Evolutionary conservation across 2,797 vertebrate genomes (phyloP).

Genomic region (Podarcis lilfordi): DNA sequence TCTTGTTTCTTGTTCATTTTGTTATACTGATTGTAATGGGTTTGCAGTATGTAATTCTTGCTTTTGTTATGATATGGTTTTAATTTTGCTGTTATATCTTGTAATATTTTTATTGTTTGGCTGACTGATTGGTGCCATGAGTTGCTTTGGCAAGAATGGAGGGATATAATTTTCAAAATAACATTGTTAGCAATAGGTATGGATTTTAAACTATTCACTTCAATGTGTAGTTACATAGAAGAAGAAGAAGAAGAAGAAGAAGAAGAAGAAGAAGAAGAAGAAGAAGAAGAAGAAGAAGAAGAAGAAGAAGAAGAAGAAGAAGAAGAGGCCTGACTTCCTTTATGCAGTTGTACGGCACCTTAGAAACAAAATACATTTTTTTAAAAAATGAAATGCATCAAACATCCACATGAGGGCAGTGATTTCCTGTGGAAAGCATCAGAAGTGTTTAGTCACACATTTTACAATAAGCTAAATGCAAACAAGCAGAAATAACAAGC

Average conservation of each 20-base stretch:
- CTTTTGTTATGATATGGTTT: not conserved
- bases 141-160: not conserved
- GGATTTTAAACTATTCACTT: rapidly evolving
- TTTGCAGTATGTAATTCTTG: not conserved
- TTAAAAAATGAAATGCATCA: rapidly evolving
- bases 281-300: not conserved
- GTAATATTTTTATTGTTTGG: not conserved
- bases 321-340: not conserved
- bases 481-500: not conserved
- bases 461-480: not conserved
- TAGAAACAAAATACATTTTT: not conserved
- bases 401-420: conserved; percentile 69
- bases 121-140: not conserved
- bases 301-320: no score
- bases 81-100: not conserved
- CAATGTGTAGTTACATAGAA: not conserved
- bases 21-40: no score
- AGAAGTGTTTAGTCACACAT: rapidly evolving
- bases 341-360: rapidly evolving
- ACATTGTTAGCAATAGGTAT: not conserved
- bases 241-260: no score
- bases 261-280: no score
- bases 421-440: conserved; percentile 50
- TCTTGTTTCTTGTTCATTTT: not conserved
- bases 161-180: not conserved